phyloP scores from a whole-genome alignment of 1,140 invertebrate genomes.

The Euura lappo region DNA sequence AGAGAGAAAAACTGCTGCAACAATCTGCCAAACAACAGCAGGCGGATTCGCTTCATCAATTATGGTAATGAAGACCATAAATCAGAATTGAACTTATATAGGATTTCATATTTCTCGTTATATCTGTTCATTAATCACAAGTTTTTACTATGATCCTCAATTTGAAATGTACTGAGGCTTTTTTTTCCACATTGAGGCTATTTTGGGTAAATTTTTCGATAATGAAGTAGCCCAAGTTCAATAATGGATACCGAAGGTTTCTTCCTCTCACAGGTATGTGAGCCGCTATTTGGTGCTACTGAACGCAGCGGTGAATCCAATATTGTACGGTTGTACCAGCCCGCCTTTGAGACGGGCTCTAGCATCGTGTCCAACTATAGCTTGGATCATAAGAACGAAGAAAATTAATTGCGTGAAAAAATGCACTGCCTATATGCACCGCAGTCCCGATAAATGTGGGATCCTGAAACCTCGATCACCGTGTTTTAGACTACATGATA shows the following conservation, averaged over 20 bases:
- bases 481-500: constrained; percentile 25
- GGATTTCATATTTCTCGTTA: not conserved
- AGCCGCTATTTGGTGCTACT: constrained; percentile 72
- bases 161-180: constrained; percentile 7
- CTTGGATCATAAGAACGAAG: constrained; percentile 36
- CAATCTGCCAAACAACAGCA: constrained; percentile 38
- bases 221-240: constrained; percentile 27
- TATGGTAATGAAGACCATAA: constrained; percentile 40
- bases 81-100: not conserved
- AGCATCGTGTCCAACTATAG: constrained; percentile 52
- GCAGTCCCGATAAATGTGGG: constrained; percentile 9
- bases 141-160: not conserved
- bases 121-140: not conserved
- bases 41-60: constrained; percentile 41
- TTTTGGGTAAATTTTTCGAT: not conserved
- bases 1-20: constrained; percentile 62
- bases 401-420: constrained; percentile 19
- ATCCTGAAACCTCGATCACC: constrained; percentile 34
- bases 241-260: constrained; percentile 25
- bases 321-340: constrained; percentile 77
- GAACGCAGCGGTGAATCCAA: constrained; percentile 76
- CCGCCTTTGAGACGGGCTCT: constrained; percentile 70
- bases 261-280: constrained; percentile 58
- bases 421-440: constrained; percentile 10
- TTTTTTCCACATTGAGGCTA: not conserved